Conservation (phyloP, 2,888 invertebrate species). For the Drosophila colorata region DNA sequence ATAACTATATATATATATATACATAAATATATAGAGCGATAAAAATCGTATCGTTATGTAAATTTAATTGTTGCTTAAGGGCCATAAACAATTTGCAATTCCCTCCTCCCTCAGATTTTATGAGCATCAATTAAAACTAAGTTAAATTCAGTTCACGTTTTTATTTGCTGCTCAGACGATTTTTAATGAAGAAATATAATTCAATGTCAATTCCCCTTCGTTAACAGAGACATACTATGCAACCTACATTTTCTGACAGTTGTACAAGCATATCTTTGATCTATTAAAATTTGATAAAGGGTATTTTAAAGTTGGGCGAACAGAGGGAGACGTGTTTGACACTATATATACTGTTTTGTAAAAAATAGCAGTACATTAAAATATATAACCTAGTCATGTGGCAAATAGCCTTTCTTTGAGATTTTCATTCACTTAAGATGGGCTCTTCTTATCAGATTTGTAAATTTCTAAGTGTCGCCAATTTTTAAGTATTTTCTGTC, state of each 20-base stretch:
- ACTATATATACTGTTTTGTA: no score
- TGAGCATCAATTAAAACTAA: conserved; percentile 47
- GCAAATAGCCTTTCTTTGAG: no score
- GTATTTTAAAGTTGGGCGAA: background rate
- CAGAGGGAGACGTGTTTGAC: no score
- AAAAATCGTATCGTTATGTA: conserved; percentile 47
- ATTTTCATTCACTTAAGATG: no score
- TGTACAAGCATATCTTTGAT: background rate
- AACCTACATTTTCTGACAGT: background rate
- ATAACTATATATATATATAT: conserved; percentile 11
- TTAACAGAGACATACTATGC: background rate
- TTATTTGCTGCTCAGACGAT: background rate
- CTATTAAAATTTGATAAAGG: background rate
- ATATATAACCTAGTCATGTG: no score
- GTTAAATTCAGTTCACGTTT: conserved; percentile 12
- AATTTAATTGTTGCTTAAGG: conserved; percentile 43
- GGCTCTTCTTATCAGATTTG: no score
- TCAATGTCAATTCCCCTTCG: background rate
- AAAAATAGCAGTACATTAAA: no score
- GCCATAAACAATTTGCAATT: conserved; percentile 33
- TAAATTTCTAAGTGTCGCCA: no score
- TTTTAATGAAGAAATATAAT: conserved; percentile 1
- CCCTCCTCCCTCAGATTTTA: conserved; percentile 12
- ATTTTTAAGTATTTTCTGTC: no score
- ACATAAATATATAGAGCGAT: conserved; percentile 46